A percentile compares a stretch with the other conserved stretches of the same genome.
Evolutionary conservation across 2,113 vertebrate genomes (phyloP).

Genomic region (Halcyon senegalensis): DNA sequence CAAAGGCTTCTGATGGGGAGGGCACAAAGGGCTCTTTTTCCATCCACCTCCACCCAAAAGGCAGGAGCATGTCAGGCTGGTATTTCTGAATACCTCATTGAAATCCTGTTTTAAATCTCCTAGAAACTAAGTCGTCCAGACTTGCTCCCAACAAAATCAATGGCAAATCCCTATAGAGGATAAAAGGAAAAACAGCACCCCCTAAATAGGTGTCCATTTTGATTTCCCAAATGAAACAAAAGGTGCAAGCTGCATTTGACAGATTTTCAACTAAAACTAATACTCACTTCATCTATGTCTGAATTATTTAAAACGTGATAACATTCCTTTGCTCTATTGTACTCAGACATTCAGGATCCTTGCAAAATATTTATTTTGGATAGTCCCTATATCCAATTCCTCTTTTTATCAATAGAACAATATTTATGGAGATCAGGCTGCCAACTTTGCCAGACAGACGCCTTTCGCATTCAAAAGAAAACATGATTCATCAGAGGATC

Average conservation of each 20-base stretch:
- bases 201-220: constrained; percentile 4
- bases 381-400: constrained; percentile 24
- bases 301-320: constrained; percentile 23
- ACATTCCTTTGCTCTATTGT: constrained; percentile 31
- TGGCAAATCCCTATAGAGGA: not conserved
- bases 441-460: constrained; percentile 54
- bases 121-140: not conserved
- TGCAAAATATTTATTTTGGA: constrained; percentile 65
- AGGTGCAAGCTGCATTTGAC: constrained; percentile 32
- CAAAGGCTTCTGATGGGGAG: not conserved
- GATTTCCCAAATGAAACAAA: not conserved
- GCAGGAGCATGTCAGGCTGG: rapidly evolving
- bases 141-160: not conserved
- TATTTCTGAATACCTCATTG: not conserved
- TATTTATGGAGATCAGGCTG: constrained; percentile 35
- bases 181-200: not conserved
- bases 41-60: not conserved
- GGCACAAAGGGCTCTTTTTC: not conserved
- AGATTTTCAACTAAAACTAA: constrained; percentile 33
- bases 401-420: constrained; percentile 65
- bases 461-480: constrained; percentile 38
- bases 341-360: constrained; percentile 22
- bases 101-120: not conserved
- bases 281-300: not conserved
- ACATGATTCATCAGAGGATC: constrained; percentile 28